phyloP scores from a whole-genome alignment of 2,888 invertebrate genomes.

The Mamestra brassicae region DNA sequence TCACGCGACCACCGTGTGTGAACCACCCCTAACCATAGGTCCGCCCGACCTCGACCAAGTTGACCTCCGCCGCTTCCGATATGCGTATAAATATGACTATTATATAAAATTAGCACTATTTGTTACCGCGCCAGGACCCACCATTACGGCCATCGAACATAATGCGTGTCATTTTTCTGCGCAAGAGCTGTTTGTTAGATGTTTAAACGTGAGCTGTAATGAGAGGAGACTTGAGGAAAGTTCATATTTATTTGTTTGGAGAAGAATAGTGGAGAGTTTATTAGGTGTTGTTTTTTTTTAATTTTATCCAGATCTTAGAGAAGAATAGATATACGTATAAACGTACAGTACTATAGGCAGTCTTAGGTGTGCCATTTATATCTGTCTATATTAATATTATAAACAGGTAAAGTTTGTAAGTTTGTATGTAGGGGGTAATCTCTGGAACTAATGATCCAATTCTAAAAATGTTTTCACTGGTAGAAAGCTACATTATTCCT shows the following conservation, averaged over 20 bases:
- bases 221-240: slow-evolving; percentile 23
- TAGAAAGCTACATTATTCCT: too few species aligned
- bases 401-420: too few species aligned
- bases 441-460: too few species aligned
- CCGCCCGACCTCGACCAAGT: slow-evolving; percentile 62
- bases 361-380: too few species aligned
- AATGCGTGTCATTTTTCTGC: slow-evolving; percentile 66
- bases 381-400: too few species aligned
- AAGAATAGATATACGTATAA: too few species aligned
- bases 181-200: slow-evolving; percentile 19
- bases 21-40: slow-evolving; percentile 43
- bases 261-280: too few species aligned
- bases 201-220: slow-evolving; percentile 44
- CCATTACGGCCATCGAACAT: slow-evolving; percentile 58
- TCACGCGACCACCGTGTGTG: slow-evolving; percentile 29
- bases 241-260: not conserved
- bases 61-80: slow-evolving; percentile 75
- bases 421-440: too few species aligned
- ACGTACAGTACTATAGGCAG: too few species aligned
- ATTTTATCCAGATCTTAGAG: too few species aligned
- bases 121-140: slow-evolving; percentile 68
- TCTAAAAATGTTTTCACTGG: too few species aligned
- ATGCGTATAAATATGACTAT: slow-evolving; percentile 75
- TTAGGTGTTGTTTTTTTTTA: too few species aligned
- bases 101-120: slow-evolving; percentile 79